Evolutionary conservation across 2,888 invertebrate species (phyloP).

Genomic region (Leucozona laternaria): DNA sequence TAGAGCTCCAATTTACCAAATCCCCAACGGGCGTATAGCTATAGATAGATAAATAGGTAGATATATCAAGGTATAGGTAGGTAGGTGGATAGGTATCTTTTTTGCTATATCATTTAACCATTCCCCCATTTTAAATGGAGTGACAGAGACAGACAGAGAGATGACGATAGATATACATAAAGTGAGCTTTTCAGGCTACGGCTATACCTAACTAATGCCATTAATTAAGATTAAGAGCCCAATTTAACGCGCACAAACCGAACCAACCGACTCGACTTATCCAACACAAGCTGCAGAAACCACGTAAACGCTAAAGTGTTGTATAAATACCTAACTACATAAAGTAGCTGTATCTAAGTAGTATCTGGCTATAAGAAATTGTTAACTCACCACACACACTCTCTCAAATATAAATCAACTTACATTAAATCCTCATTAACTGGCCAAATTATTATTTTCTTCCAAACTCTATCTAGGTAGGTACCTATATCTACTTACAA

Average conservation of each 20-base stretch:
- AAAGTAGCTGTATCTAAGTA: neutral
- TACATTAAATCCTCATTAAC: conserved; percentile 77
- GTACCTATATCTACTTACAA: conserved; percentile 1
- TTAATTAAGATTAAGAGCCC: conserved; percentile 78
- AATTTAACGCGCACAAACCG: conserved; percentile 77
- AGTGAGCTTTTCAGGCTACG: conserved; percentile 32
- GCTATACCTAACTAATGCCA: conserved; percentile 73
- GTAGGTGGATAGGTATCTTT: neutral
- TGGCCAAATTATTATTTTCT: conserved; percentile 74
- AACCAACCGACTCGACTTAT: neutral
- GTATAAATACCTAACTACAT: conserved; percentile 14
- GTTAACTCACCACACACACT: conserved; percentile 54
- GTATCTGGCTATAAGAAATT: conserved; percentile 6
- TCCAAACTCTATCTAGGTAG: neutral
- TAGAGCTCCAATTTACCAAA: conserved; percentile 44
- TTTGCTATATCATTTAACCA: neutral
- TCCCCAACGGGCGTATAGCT: conserved; percentile 2
- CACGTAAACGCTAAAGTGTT: neutral
- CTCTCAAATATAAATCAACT: conserved; percentile 69
- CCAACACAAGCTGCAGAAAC: neutral
- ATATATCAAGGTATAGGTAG: neutral
- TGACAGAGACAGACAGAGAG: conserved; percentile 20
- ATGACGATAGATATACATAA: neutral
- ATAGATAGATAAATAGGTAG: neutral
- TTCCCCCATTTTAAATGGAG: conserved; percentile 41